Conservation (phyloP, 2,113 vertebrate genomes). For the Myanophis thanlyinensis region DNA sequence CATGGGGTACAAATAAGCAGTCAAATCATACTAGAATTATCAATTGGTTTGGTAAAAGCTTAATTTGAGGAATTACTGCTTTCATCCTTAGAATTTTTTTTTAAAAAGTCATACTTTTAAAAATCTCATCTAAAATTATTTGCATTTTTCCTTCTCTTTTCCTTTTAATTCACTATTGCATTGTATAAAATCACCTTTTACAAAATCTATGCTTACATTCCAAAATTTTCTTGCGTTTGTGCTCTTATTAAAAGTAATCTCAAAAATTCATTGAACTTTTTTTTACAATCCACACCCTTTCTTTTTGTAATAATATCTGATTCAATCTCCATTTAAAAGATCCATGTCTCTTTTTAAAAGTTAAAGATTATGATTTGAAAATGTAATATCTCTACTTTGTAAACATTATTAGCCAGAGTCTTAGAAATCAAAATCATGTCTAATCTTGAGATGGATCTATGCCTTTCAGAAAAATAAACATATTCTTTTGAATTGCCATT, state of each 20-base stretch:
- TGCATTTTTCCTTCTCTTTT: not conserved
- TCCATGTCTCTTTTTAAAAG: not conserved
- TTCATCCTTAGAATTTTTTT: not conserved
- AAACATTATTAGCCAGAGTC: not conserved
- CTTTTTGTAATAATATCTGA: not conserved
- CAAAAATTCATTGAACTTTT: not conserved
- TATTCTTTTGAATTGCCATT: not conserved
- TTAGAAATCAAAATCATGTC: not conserved
- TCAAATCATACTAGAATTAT: too few relatives aligned
- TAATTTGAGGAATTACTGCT: not conserved
- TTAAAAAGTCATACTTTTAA: not conserved
- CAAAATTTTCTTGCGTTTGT: not conserved
- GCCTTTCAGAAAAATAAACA: not conserved
- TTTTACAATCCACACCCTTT: not conserved
- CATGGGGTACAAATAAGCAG: too few relatives aligned
- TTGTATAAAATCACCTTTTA: not conserved
- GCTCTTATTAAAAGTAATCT: not conserved
- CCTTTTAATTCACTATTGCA: not conserved
- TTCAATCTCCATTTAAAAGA: not conserved
- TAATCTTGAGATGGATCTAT: not conserved
- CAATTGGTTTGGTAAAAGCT: not conserved
- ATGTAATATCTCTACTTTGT: not conserved
- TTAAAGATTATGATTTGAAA: not conserved
- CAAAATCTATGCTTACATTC: not conserved
- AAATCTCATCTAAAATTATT: not conserved